These are phyloP conservation scores for Temnothorax nylanderi DNA, from an alignment of 1,140 invertebrate species.

Conservation along the genomic window DNA sequence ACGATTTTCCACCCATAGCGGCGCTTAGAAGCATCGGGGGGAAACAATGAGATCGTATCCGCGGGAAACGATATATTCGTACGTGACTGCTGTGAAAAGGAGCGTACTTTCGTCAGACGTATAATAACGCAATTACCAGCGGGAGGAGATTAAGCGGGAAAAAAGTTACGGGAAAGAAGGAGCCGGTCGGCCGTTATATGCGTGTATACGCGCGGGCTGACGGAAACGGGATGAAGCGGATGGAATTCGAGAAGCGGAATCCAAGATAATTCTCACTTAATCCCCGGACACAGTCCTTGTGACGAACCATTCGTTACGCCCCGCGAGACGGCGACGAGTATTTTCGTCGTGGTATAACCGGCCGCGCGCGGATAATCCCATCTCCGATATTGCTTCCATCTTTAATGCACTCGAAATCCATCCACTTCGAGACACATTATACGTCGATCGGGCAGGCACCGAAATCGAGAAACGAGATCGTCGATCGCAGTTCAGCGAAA, in stretches of 20 bases:
- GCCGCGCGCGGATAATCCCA: slow-evolving; percentile 66
- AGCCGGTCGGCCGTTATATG: slow-evolving; percentile 17
- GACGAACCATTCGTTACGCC: slow-evolving; percentile 59
- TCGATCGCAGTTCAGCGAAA: slow-evolving; percentile 32
- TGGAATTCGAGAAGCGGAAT: slow-evolving; percentile 71
- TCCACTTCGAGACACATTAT: slow-evolving; percentile 44
- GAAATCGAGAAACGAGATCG: slow-evolving; percentile 19
- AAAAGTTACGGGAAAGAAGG: slow-evolving; percentile 60
- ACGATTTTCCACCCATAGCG: neutral
- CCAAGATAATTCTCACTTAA: slow-evolving; percentile 73
- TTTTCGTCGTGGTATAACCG: slow-evolving; percentile 67
- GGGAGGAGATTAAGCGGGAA: slow-evolving; percentile 63
- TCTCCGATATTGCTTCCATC: slow-evolving; percentile 71
- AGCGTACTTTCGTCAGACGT: slow-evolving; percentile 28
- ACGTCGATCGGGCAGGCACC: neutral
- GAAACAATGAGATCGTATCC: slow-evolving; percentile 21
- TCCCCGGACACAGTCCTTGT: slow-evolving; percentile 62
- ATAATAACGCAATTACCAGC: slow-evolving; percentile 67
- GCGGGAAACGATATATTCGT: slow-evolving; percentile 45
- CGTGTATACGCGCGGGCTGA: slow-evolving; percentile 52
- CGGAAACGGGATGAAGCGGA: slow-evolving; percentile 69
- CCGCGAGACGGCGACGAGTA: slow-evolving; percentile 49
- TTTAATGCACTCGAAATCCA: slow-evolving; percentile 72
- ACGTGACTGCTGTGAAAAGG: slow-evolving; percentile 35
- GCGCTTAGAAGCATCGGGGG: neutral